Conservation (phyloP, 1,140 invertebrate species). For the Pteromalus puparum region DNA sequence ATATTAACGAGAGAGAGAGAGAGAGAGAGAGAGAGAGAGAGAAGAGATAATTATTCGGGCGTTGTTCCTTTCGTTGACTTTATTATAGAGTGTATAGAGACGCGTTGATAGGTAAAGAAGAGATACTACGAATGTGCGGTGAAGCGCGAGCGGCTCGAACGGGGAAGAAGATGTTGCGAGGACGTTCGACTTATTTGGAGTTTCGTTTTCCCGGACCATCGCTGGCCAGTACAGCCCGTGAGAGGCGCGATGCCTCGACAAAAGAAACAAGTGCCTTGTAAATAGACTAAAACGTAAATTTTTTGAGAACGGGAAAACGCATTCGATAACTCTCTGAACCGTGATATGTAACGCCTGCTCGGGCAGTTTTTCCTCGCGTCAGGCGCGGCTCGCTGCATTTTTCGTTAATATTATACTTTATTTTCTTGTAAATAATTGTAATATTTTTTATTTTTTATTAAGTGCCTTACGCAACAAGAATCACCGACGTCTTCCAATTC, state of each 20-base stretch:
- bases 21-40: slow-evolving; percentile 16
- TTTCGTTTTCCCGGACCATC: slow-evolving; percentile 1
- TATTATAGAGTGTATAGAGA: slow-evolving; percentile 44
- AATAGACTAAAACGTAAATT: slow-evolving; percentile 52
- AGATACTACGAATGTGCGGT: not conserved
- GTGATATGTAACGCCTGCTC: slow-evolving; percentile 47
- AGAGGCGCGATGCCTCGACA: slow-evolving; percentile 69
- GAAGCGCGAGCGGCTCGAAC: not conserved
- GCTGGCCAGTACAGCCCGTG: slow-evolving; percentile 68
- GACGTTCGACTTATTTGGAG: slow-evolving; percentile 5
- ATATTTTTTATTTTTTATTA: slow-evolving; percentile 62
- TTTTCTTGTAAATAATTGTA: slow-evolving; percentile 63
- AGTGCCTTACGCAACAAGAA: slow-evolving; percentile 76
- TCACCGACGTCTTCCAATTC: slow-evolving; percentile 74
- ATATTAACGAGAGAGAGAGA: slow-evolving; percentile 7
- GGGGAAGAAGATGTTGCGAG: not conserved
- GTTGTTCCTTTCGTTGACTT: slow-evolving; percentile 52
- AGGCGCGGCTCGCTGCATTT: slow-evolving; percentile 5
- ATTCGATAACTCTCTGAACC: slow-evolving; percentile 44
- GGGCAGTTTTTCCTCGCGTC: slow-evolving; percentile 14
- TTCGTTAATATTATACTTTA: slow-evolving; percentile 19
- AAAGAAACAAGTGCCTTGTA: slow-evolving; percentile 68
- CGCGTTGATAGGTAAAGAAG: slow-evolving; percentile 17
- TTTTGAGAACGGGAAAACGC: slow-evolving; percentile 12
- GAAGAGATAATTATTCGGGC: slow-evolving; percentile 46